Conservation (phyloP, 2,888 invertebrate genomes). For the Coenonympha arcania region DNA sequence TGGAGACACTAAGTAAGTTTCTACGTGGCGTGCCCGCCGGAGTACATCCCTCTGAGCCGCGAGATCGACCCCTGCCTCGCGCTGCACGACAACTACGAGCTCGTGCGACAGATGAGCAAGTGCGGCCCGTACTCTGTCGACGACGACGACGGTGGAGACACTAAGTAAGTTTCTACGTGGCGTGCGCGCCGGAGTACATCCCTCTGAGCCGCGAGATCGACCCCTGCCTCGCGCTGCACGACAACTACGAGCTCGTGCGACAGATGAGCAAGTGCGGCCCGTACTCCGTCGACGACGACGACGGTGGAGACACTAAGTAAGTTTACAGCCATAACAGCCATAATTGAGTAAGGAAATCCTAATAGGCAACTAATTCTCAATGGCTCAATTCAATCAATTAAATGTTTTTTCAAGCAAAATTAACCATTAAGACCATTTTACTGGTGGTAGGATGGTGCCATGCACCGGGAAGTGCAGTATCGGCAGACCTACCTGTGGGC, state of each 20-base stretch:
- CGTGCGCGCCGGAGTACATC: slow-evolving; percentile 67
- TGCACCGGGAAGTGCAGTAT: no score
- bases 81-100: slow-evolving; percentile 56
- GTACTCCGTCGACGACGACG: slow-evolving; percentile 61
- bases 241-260: slow-evolving; percentile 55
- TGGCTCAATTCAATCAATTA: not conserved
- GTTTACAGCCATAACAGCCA: not conserved
- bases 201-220: slow-evolving; percentile 61
- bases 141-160: slow-evolving; percentile 54
- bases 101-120: slow-evolving; percentile 56
- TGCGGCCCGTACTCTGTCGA: slow-evolving; percentile 55
- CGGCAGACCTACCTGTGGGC: no score
- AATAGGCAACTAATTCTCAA: not conserved
- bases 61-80: slow-evolving; percentile 60
- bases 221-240: slow-evolving; percentile 55
- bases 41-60: slow-evolving; percentile 60
- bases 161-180: slow-evolving; percentile 57
- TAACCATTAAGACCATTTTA: no score
- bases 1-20: slow-evolving; percentile 43
- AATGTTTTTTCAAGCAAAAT: no score
- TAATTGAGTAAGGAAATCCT: not conserved
- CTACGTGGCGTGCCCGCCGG: slow-evolving; percentile 69
- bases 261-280: slow-evolving; percentile 54
- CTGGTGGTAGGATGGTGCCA: no score
- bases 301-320: slow-evolving; percentile 49